A percentile compares a stretch with the other conserved stretches of the same genome.
phyloP scores from a whole-genome alignment of 2,797 vertebrate genomes.

The Characodon lateralis region DNA sequence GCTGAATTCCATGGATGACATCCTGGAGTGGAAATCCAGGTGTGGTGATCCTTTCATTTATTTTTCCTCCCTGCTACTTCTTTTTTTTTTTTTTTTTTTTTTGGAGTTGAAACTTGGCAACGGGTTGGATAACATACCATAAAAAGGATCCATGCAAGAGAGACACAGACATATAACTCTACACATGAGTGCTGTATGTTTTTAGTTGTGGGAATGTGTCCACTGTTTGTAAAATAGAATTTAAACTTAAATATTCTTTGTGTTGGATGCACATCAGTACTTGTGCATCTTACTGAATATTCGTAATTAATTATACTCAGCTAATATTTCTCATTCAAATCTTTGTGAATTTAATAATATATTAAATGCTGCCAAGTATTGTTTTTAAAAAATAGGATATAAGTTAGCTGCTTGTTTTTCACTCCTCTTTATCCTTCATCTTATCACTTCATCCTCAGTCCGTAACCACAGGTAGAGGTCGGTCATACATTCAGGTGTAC shows the following conservation, averaged over 20 bases:
- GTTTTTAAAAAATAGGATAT: constrained; percentile 31
- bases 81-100: background rate
- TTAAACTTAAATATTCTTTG: too few relatives aligned
- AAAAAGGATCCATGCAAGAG: constrained; percentile 18
- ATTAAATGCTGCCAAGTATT: constrained; percentile 24
- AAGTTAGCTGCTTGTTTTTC: constrained; percentile 51
- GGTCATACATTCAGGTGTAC: constrained; percentile 66
- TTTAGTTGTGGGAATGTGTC: background rate
- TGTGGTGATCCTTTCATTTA: constrained; percentile 62
- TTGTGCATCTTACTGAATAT: too few relatives aligned
- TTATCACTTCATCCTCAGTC: constrained; percentile 36
- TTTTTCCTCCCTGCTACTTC: background rate
- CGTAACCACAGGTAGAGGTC: constrained; percentile 32
- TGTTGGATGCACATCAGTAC: too few relatives aligned
- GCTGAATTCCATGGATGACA: constrained; percentile 74
- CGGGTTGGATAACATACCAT: constrained; percentile 45
- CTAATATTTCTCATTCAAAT: background rate
- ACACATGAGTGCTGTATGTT: background rate
- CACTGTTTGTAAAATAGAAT: background rate
- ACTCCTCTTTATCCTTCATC: constrained; percentile 35
- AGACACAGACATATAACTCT: background rate
- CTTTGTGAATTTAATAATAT: background rate
- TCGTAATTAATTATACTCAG: background rate
- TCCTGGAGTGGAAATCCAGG: constrained; percentile 73
- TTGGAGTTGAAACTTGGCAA: constrained; percentile 42